Evolutionary conservation across 2,113 vertebrate species (phyloP).

Genomic region (Silurus meridionalis): DNA sequence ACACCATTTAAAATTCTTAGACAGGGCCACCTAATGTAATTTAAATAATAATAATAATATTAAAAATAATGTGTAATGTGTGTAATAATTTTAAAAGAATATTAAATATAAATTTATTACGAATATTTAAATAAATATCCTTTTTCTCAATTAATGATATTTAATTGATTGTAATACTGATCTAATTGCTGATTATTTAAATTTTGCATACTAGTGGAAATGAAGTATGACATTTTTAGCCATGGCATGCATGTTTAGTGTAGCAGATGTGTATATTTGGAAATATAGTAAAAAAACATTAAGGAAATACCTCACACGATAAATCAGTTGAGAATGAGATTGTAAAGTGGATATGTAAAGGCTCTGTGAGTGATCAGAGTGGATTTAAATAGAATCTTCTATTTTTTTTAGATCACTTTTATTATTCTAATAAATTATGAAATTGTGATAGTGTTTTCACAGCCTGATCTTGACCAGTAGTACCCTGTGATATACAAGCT

Average conservation of each 20-base stretch:
- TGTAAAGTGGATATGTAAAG: not conserved
- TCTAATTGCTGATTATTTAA: not conserved
- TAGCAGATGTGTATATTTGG: not conserved
- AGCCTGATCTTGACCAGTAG: not conserved
- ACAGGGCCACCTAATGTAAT: not conserved
- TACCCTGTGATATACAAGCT: not conserved
- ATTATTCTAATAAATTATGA: not conserved
- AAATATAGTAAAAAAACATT: not conserved
- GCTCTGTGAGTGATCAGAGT: not conserved
- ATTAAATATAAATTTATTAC: not conserved
- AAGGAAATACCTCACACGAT: not conserved
- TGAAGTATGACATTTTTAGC: not conserved
- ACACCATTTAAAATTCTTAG: not conserved
- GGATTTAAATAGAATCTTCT: not conserved
- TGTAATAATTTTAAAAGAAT: not conserved
- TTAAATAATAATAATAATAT: not conserved
- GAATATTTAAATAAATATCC: not conserved
- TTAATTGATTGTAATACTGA: not conserved
- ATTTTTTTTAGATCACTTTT: not conserved
- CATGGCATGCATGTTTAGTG: not conserved
- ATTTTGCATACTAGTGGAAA: not conserved
- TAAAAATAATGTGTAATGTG: no score
- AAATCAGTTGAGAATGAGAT: not conserved
- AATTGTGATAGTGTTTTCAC: not conserved
- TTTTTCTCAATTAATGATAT: not conserved